Percentiles rank a stretch among this genome's conserved stretches.
Conservation (phyloP, 2,888 invertebrate species). For the Maniola hyperantus region DNA sequence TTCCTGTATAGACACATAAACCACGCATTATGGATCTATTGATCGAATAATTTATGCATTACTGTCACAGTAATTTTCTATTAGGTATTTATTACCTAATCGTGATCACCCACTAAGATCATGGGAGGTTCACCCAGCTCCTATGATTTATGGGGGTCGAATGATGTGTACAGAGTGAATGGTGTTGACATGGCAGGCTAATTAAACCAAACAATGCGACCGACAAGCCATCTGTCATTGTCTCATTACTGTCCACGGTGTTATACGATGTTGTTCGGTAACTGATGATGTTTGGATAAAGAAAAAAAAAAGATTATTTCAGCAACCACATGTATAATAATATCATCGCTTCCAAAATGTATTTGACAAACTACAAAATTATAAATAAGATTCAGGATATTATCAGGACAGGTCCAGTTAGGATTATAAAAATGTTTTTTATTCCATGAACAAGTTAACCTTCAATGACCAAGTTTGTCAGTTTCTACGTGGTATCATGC, state of each 20-base stretch:
- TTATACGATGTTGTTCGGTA: conserved; percentile 6
- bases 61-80: not conserved
- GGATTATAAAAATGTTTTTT: no score
- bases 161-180: conserved; percentile 34
- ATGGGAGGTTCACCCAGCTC: conserved; percentile 20
- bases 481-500: no score
- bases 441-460: no score
- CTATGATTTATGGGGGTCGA: conserved; percentile 33
- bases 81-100: conserved; percentile 14
- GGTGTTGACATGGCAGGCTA: conserved; percentile 34
- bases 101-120: conserved; percentile 22
- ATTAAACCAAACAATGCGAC: conserved; percentile 31
- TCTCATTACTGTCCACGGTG: conserved; percentile 14
- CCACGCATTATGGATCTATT: not conserved
- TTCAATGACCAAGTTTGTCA: no score
- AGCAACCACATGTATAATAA: no score
- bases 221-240: conserved; percentile 27
- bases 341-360: no score
- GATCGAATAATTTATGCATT: not conserved
- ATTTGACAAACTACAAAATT: no score
- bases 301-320: not conserved
- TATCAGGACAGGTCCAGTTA: no score
- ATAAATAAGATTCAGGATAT: no score
- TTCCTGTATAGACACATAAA: no score
- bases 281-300: conserved; percentile 16